Percentiles rank a stretch among this genome's conserved stretches.
phyloP scores from a whole-genome alignment of 2,888 invertebrate genomes.

The Pheosia gnoma region DNA sequence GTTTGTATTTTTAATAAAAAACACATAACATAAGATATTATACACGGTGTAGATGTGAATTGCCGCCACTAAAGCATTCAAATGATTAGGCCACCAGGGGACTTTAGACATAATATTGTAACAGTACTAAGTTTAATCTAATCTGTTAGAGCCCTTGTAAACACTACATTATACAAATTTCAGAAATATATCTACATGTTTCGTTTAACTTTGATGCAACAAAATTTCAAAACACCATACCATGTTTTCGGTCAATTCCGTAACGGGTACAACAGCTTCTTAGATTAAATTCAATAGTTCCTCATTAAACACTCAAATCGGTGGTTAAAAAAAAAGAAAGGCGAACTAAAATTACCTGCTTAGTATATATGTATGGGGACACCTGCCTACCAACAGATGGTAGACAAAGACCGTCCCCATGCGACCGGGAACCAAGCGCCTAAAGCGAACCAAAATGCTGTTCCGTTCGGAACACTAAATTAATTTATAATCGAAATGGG shows the following conservation, averaged over 20 bases:
- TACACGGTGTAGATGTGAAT: too few species aligned
- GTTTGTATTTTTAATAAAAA: too few species aligned
- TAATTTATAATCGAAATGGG: constrained; percentile 1
- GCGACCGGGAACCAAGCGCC: constrained; percentile 48
- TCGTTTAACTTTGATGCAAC: too few species aligned
- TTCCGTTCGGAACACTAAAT: constrained; percentile 2
- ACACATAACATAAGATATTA: too few species aligned
- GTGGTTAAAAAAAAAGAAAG: constrained; percentile 49
- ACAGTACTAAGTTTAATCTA: too few species aligned
- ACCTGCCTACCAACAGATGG: constrained; percentile 79
- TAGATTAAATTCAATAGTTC: constrained; percentile 27
- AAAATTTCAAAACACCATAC: background rate
- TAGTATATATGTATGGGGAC: constrained; percentile 75
- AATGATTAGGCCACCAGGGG: too few species aligned
- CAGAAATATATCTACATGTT: too few species aligned
- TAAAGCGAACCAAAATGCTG: constrained; percentile 13
- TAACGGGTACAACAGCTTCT: constrained; percentile 21
- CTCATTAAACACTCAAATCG: constrained; percentile 33
- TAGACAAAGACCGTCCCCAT: constrained; percentile 55
- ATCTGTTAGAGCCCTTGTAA: too few species aligned
- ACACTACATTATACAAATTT: too few species aligned
- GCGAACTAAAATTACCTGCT: constrained; percentile 79
- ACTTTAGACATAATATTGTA: too few species aligned
- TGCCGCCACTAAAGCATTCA: too few species aligned
- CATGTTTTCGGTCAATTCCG: background rate